Evolutionary conservation across 2,113 vertebrate species (phyloP).

Genomic region (Glareola pratincola): DNA sequence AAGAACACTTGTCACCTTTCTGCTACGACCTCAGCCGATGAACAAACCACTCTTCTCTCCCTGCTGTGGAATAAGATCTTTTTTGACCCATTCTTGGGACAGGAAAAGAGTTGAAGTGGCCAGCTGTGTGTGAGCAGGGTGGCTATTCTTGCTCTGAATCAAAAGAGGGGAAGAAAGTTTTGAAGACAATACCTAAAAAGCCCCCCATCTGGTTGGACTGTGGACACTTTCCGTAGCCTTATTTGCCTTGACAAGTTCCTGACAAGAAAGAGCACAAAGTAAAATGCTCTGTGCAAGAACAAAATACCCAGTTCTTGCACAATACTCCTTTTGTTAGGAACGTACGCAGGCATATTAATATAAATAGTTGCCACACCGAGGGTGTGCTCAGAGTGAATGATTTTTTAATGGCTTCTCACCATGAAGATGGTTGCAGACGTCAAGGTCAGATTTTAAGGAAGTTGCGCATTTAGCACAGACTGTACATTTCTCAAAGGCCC

Average conservation of each 20-base stretch:
- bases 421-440: neutral
- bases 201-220: neutral
- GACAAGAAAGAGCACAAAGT: neutral
- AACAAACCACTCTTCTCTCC: conserved; percentile 17
- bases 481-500: neutral
- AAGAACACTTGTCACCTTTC: conserved; percentile 4
- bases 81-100: conserved; percentile 10
- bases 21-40: neutral
- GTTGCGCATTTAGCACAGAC: neutral
- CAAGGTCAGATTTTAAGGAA: conserved; percentile 29
- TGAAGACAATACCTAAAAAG: conserved; percentile 9
- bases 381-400: neutral
- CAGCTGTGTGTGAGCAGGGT: neutral
- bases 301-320: neutral
- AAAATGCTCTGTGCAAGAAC: neutral
- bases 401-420: neutral
- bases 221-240: neutral
- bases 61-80: conserved; percentile 31
- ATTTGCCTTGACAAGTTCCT: conserved; percentile 21
- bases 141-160: conserved; percentile 34
- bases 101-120: neutral
- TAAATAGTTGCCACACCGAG: neutral
- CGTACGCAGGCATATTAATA: neutral
- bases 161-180: conserved; percentile 32
- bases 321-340: conserved; percentile 13